Evolutionary conservation across 2,888 invertebrate genomes (phyloP), one percentile per base, ranked within the genome.

Genomic region (Prosapia bicincta): DNA sequence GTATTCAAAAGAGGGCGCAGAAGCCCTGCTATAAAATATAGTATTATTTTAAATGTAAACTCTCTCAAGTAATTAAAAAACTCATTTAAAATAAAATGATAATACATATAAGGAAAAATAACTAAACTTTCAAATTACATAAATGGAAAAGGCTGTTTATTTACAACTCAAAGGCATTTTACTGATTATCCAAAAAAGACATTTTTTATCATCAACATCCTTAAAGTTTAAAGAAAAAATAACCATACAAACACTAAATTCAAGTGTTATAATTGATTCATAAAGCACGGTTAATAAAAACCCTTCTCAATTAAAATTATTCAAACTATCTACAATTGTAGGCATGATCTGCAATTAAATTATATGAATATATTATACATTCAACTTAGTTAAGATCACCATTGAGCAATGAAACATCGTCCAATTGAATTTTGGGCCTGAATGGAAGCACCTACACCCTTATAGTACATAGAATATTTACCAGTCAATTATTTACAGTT

Each of bases 81-180:
- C n/a, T n/a, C n/a, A n/a, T n/a, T n/a, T n/a, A n/a, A n/a, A n/a
- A n/a, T n/a, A n/a, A n/a, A n/a, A n/a, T n/a, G n/a, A n/a, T n/a
- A n/a, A n/a, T n/a, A n/a, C n/a, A n/a, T n/a, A n/a, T n/a, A n/a
- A n/a, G 38, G 38, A 38, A 38, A 38, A 38, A 26, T 23, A 68
- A 69, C n/a, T 6, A 69, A 74, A 65, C 32, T 26, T 28, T 13
- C 2, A 54, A 20, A 65, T 38, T 74, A 74, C 74, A 74, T 74
- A 74, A 74, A 74, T 74, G 74, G 74, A 74, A 74, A 74, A 74
- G 74, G 74, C 74, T 74, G 54, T 74, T 73, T 73, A 74, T 74
- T 74, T 74, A 74, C 74, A 74, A 28, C 69, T 74, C 69, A 73
- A 73, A 74, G 74, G 74, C 74, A 74, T 69, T 69, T 74, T 66